Conservation (phyloP, 2,888 invertebrate species). For the Ditula angustiorana region DNA sequence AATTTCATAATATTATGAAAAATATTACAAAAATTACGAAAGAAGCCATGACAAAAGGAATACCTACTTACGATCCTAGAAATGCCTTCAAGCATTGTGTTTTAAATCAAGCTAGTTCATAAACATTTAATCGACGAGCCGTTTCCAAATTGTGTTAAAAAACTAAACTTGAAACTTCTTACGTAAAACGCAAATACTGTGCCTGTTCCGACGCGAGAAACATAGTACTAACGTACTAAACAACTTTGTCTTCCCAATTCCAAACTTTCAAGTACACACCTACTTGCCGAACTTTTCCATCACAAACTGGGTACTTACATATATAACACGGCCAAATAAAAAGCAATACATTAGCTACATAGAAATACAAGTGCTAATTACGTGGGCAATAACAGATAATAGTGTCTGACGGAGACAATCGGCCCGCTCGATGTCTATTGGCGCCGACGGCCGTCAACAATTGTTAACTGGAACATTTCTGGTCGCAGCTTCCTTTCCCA, state of each 20-base stretch:
- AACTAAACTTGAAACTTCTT: no score
- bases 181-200: no score
- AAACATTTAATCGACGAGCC: no score
- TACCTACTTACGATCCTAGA: no score
- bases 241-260: not conserved
- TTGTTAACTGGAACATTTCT: constrained; percentile 37
- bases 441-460: constrained; percentile 17
- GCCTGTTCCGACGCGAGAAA: not conserved
- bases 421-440: constrained; percentile 1
- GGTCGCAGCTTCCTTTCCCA: constrained; percentile 26
- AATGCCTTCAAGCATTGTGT: no score
- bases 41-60: no score
- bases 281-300: constrained; percentile 9
- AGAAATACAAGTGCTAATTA: constrained; percentile 16
- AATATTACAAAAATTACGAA: no score
- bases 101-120: no score
- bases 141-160: no score
- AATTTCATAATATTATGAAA: no score
- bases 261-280: not conserved
- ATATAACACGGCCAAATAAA: not conserved
- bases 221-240: no score
- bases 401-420: constrained; percentile 19
- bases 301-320: not conserved
- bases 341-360: not conserved
- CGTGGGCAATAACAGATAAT: constrained; percentile 20